Base-by-base conservation (phyloP, 2,797 vertebrate genomes). In the Acomys russatus region DNA sequence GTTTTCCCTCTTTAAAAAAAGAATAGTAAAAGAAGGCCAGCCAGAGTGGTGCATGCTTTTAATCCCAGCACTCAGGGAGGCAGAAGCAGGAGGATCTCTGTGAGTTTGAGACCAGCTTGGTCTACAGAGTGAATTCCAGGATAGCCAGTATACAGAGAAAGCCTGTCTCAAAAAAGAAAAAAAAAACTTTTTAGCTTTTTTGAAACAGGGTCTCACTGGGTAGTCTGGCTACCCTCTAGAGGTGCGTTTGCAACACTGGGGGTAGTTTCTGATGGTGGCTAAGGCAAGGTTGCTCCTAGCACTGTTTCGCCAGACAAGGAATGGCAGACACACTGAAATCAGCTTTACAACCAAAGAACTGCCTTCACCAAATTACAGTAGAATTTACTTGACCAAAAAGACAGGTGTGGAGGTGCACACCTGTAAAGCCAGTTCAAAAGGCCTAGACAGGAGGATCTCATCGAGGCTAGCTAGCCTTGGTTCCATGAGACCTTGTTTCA, bases 141-240 rank as follows among this genome's bases (percentile, higher is more conserved):
- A 25, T 9, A 44, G 73, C 38, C 35, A 23, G 73, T 20, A 3
- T 22, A 74, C 20, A 74, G 51, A 17, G 76, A 33, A 15, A 78
- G 30, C 38, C 23, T 76, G 44, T 28, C n/a, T 63, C 1, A 5
- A 23, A 44, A 44, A 44, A 44, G 44, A 44, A 44, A 44, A 80
- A 90, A 18, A 82, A 95, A 14, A 63, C 30, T 33, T 70, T 70
- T 6, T 70, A 44, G 44, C 44, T 49, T 30, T 77, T 49, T 30
- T 30, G 44, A 51, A 12, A 51, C 30, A 30, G 44, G 68, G n/a
- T 51, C 44, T 51, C 74, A 76, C 11, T 49, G 44, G 44, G 22
- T 74, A 51, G 44, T 38, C 44, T 49, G 25, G 68, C 71, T 1
- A 44, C 76, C 92, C 92, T 93, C 90, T 96, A 90, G 78, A 90